These are phyloP conservation scores for Zeuzera pyrina DNA, from an alignment of 2,888 invertebrate species.

Conservation along the genomic window DNA sequence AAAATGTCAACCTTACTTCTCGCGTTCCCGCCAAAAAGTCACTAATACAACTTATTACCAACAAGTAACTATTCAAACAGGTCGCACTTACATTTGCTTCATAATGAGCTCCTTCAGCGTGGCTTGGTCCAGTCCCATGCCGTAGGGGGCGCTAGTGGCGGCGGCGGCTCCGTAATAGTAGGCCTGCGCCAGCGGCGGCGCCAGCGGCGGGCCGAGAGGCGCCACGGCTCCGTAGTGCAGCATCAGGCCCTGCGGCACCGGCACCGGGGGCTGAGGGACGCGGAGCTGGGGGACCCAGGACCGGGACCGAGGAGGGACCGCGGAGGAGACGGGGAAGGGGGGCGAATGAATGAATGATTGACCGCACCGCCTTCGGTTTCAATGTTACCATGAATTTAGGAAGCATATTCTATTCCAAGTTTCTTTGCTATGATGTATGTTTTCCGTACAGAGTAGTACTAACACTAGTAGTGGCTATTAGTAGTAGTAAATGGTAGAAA, in stretches of 20 bases:
- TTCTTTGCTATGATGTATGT: too few relatives aligned
- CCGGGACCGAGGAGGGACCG: constrained; percentile 6
- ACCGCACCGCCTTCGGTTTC: too few relatives aligned
- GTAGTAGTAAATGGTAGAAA: too few relatives aligned
- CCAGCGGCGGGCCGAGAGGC: constrained; percentile 29
- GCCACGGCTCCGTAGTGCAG: constrained; percentile 46
- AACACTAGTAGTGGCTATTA: too few relatives aligned
- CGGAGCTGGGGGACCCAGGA: constrained; percentile 33
- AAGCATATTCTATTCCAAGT: too few relatives aligned
- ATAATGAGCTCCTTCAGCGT: constrained; percentile 88
- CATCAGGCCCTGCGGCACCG: constrained; percentile 22
- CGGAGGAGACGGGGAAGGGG: not conserved
- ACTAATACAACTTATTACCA: too few relatives aligned
- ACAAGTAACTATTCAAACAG: too few relatives aligned
- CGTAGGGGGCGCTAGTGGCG: constrained; percentile 54
- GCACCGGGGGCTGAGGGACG: constrained; percentile 33
- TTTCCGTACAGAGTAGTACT: too few relatives aligned
- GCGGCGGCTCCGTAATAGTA: constrained; percentile 77
- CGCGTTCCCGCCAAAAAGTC: constrained; percentile 3
- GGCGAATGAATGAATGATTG: not conserved
- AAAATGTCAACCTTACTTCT: too few relatives aligned
- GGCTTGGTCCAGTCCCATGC: constrained; percentile 69
- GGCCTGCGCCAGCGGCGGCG: constrained; percentile 53
- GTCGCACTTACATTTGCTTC: constrained; percentile 95
- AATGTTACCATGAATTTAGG: too few relatives aligned